phyloP scores from a whole-genome alignment of 2,797 vertebrate species.

The Hypotaenidia philippensis region DNA sequence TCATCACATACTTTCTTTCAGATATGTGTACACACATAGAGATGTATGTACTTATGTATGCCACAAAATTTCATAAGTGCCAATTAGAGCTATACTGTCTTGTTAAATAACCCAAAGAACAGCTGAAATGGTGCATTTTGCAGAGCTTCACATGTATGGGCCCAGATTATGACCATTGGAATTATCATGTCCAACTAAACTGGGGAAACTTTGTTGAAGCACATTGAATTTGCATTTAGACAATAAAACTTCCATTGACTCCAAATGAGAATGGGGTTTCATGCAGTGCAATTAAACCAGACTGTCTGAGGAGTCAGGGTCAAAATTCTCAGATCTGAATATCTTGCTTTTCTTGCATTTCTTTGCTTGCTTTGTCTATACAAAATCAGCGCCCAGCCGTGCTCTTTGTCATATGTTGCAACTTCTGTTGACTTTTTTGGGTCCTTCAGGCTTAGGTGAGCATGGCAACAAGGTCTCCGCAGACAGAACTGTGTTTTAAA shows the following conservation, averaged over 20 bases:
- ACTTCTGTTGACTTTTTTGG: constrained; percentile 33
- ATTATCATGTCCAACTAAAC: background rate
- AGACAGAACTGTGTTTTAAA: constrained; percentile 55
- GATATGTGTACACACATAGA: background rate
- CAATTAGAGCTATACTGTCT: background rate
- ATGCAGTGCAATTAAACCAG: background rate
- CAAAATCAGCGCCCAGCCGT: background rate
- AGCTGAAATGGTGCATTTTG: background rate
- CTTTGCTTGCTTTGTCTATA: background rate
- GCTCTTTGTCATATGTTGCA: background rate
- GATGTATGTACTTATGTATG: accelerated
- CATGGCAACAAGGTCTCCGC: background rate
- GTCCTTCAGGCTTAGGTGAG: constrained; percentile 45
- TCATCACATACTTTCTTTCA: background rate
- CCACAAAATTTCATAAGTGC: background rate
- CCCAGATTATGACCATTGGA: background rate
- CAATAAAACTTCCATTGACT: background rate
- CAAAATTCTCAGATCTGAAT: background rate
- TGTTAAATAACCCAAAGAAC: background rate
- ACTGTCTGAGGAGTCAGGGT: background rate
- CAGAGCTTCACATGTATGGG: background rate
- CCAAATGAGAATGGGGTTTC: background rate
- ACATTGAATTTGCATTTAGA: background rate
- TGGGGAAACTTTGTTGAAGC: background rate
- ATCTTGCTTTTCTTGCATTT: background rate